Evolutionary conservation across 2,888 invertebrate genomes (phyloP).

Genomic region (Cryptocephalus moraei): DNA sequence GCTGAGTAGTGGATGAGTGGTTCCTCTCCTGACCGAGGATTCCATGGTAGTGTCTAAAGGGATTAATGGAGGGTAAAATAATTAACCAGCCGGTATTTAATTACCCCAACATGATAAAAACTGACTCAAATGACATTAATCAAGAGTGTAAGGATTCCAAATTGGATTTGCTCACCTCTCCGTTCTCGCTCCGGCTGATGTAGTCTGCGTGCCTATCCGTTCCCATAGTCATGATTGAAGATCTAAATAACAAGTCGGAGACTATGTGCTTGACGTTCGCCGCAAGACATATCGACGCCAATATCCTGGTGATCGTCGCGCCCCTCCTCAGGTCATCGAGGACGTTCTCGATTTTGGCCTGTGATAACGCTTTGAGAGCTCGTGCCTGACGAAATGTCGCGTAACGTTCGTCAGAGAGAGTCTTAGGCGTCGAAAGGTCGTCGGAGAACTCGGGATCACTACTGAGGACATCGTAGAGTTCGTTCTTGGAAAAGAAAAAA

Average conservation of each 20-base stretch:
- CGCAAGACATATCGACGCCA: slow-evolving; percentile 51
- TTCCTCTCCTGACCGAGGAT: no score
- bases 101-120: no score
- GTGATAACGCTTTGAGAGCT: slow-evolving; percentile 53
- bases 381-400: slow-evolving; percentile 50
- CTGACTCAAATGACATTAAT: no score
- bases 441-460: slow-evolving; percentile 22
- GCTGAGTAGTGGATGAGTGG: no score
- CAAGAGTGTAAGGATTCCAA: no score
- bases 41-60: no score
- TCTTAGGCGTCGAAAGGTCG: slow-evolving; percentile 13
- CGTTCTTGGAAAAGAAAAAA: slow-evolving; percentile 19
- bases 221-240: slow-evolving; percentile 54
- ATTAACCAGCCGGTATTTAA: no score
- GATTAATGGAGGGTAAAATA: no score
- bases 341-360: slow-evolving; percentile 47
- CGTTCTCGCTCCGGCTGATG: slow-evolving; percentile 36
- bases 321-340: slow-evolving; percentile 38
- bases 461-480: slow-evolving; percentile 21
- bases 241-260: slow-evolving; percentile 53
- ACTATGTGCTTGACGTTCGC: slow-evolving; percentile 56
- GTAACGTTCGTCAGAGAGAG: slow-evolving; percentile 39
- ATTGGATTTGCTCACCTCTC: slow-evolving; percentile 26
- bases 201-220: slow-evolving; percentile 50
- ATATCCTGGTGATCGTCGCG: slow-evolving; percentile 43